Percentiles rank a stretch among this genome's conserved stretches.
Conservation (phyloP, 2,797 vertebrate genomes). For the Amblyraja radiata region DNA sequence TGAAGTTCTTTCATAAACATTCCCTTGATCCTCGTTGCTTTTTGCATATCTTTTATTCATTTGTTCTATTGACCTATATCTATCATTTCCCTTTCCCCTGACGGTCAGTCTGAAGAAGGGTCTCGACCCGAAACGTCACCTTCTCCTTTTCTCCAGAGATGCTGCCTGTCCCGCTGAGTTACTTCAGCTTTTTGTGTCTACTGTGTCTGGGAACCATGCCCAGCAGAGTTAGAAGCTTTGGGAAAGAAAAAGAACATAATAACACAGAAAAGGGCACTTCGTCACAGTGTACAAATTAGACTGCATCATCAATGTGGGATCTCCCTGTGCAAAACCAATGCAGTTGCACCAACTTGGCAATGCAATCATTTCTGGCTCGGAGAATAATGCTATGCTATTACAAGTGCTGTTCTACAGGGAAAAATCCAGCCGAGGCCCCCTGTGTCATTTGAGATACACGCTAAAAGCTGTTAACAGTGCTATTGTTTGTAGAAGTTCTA, state of each 20-base stretch:
- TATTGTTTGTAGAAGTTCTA: not conserved
- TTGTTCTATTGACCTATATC: no score
- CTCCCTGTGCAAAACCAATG: not conserved
- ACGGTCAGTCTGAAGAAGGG: no score
- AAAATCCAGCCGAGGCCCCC: not conserved
- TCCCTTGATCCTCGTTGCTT: no score
- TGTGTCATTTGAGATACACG: not conserved
- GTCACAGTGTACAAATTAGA: not conserved
- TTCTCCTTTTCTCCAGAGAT: no score
- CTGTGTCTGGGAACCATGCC: not conserved
- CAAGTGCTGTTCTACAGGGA: not conserved
- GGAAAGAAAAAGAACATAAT: not conserved
- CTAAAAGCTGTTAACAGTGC: not conserved
- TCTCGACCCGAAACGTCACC: no score
- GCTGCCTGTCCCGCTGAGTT: no score
- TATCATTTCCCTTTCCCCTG: no score
- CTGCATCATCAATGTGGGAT: not conserved
- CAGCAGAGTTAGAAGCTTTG: not conserved
- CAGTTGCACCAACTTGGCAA: not conserved
- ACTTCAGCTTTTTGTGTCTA: no score
- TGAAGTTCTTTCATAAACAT: no score
- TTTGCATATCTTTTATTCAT: no score
- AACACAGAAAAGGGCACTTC: not conserved
- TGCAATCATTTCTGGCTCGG: not conserved
- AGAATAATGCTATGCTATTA: not conserved